These are phyloP conservation scores for Struthio camelus DNA, from an alignment of 2,113 vertebrate genomes.

Conservation along the genomic window DNA sequence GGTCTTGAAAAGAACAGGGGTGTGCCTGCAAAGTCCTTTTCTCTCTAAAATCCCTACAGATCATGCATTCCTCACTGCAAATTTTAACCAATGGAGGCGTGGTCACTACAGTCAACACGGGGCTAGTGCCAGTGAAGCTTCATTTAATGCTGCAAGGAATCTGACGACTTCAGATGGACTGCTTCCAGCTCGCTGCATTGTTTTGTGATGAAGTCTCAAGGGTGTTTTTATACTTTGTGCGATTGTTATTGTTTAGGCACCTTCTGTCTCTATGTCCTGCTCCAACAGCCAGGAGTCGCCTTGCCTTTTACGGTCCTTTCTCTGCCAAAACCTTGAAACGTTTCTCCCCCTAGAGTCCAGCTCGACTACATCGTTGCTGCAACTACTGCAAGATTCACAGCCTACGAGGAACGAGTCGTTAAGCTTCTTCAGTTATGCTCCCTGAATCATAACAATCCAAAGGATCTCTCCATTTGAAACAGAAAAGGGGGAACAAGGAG, in stretches of 20 bases:
- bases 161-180: neutral
- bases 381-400: neutral
- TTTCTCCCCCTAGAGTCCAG: neutral
- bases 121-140: neutral
- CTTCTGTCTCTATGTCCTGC: neutral
- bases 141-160: neutral
- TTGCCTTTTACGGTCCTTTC: neutral
- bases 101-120: neutral
- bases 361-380: too few species aligned
- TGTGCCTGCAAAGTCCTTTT: neutral
- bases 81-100: neutral
- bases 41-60: neutral
- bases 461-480: neutral
- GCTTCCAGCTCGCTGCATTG: neutral
- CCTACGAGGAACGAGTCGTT: neutral
- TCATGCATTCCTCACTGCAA: neutral
- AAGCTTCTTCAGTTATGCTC: neutral
- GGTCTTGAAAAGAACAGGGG: neutral
- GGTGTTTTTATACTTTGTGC: neutral
- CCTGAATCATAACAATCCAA: neutral
- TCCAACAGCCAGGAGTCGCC: neutral
- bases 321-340: neutral
- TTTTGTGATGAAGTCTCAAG: neutral
- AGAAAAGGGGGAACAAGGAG: fast-evolving
- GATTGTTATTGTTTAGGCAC: neutral